These are phyloP conservation scores for Cercopithecus mona DNA, from an alignment of 2,113 vertebrate species.

Conservation along the genomic window DNA sequence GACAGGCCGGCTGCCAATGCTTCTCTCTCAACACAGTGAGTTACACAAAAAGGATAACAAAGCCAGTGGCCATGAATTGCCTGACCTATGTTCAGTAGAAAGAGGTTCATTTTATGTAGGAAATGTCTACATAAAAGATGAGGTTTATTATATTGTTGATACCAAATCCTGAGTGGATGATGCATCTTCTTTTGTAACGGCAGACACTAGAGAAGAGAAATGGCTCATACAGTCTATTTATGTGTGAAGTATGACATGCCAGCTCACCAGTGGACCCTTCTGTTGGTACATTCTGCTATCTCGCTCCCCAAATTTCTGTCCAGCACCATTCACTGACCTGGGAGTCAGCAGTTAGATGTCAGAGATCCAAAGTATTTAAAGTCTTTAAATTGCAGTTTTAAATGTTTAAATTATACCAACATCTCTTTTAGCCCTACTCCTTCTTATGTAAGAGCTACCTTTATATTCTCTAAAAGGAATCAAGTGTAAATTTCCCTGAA, in stretches of 20 bases:
- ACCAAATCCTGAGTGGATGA: background rate
- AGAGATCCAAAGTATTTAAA: background rate
- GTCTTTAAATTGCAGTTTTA: background rate
- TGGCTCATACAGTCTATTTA: rapidly evolving
- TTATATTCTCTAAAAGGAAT: background rate
- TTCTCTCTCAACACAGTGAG: background rate
- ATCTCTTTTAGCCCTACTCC: background rate
- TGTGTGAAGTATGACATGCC: background rate
- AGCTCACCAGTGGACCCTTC: rapidly evolving
- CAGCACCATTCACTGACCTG: background rate
- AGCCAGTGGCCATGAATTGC: background rate
- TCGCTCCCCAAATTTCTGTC: rapidly evolving
- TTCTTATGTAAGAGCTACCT: background rate
- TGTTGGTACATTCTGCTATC: rapidly evolving
- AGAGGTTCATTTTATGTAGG: background rate
- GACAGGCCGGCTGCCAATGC: rapidly evolving
- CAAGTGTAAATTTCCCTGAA: background rate
- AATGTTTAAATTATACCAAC: background rate
- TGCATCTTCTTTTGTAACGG: background rate
- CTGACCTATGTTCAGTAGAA: rapidly evolving
- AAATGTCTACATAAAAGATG: background rate
- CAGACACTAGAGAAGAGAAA: background rate
- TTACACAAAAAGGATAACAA: rapidly evolving
- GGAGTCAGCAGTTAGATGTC: background rate
- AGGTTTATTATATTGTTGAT: background rate